phyloP scores from a whole-genome alignment of 2,797 vertebrate species.

The Toxotes lorentzi region DNA sequence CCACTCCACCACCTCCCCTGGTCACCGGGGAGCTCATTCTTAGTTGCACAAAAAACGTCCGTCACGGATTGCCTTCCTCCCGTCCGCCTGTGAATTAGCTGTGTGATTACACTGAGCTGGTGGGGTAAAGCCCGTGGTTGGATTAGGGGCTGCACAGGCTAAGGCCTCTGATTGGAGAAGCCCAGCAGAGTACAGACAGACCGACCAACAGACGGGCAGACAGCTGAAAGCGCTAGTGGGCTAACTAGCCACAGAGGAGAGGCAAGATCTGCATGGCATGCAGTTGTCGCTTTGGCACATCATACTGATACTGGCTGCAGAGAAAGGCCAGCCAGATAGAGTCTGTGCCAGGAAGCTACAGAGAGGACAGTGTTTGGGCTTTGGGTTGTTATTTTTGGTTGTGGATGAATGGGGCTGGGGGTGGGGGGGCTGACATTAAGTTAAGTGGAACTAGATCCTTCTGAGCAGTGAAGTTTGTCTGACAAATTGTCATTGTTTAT shows the following conservation, averaged over 20 bases:
- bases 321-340: conserved; percentile 82
- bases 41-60: conserved; percentile 85
- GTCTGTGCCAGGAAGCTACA: conserved; percentile 72
- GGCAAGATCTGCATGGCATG: conserved; percentile 66
- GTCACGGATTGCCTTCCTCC: conserved; percentile 86
- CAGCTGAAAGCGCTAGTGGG: conserved; percentile 56
- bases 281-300: conserved; percentile 80
- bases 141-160: conserved; percentile 80
- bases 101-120: conserved; percentile 86
- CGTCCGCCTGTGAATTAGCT: conserved; percentile 85
- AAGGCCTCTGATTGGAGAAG: conserved; percentile 78
- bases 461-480: conserved; percentile 66
- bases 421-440: conserved; percentile 66
- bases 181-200: conserved; percentile 76
- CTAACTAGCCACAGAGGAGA: conserved; percentile 76
- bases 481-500: conserved; percentile 62
- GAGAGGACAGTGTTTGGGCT: conserved; percentile 73
- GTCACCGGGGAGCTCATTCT: conserved; percentile 84
- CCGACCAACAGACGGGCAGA: conserved; percentile 55
- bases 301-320: conserved; percentile 75
- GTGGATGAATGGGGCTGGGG: conserved; percentile 66
- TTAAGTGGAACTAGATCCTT: conserved; percentile 74
- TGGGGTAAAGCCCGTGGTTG: conserved; percentile 77
- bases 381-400: conserved; percentile 78
- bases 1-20: conserved; percentile 74